phyloP scores from a whole-genome alignment of 1,140 invertebrate species.

The Atta colombica region DNA sequence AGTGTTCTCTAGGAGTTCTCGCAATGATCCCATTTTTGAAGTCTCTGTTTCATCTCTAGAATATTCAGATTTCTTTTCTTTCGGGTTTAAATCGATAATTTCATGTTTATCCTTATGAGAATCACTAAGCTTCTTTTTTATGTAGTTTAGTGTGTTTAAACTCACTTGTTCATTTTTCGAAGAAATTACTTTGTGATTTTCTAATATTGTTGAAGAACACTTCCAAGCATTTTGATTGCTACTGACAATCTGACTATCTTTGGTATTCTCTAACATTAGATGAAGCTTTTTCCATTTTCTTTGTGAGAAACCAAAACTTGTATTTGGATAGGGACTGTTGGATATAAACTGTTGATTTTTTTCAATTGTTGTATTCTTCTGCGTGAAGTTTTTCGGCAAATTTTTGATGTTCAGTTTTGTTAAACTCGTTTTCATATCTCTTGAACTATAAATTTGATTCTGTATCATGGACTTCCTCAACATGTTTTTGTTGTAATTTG shows the following conservation, averaged over 20 bases:
- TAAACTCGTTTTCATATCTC: slow-evolving; percentile 5
- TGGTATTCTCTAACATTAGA: slow-evolving; percentile 52
- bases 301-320: slow-evolving; percentile 51
- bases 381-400: background rate
- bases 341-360: background rate
- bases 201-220: background rate
- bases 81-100: slow-evolving; percentile 5
- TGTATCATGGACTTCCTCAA: slow-evolving; percentile 51
- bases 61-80: background rate
- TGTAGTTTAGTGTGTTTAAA: background rate
- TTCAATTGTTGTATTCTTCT: background rate
- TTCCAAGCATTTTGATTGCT: background rate
- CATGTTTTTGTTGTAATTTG: slow-evolving; percentile 73
- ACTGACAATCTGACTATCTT: slow-evolving; percentile 3
- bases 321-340: background rate
- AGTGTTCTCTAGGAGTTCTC: slow-evolving; percentile 79
- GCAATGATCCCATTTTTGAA: slow-evolving; percentile 67
- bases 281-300: slow-evolving; percentile 66
- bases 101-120: background rate
- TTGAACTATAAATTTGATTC: slow-evolving; percentile 22
- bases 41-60: background rate
- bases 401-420: background rate
- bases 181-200: background rate
- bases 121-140: background rate
- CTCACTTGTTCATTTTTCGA: slow-evolving; percentile 16